phyloP scores from a whole-genome alignment of 2,113 vertebrate genomes.

The Corydoras maculifer region DNA sequence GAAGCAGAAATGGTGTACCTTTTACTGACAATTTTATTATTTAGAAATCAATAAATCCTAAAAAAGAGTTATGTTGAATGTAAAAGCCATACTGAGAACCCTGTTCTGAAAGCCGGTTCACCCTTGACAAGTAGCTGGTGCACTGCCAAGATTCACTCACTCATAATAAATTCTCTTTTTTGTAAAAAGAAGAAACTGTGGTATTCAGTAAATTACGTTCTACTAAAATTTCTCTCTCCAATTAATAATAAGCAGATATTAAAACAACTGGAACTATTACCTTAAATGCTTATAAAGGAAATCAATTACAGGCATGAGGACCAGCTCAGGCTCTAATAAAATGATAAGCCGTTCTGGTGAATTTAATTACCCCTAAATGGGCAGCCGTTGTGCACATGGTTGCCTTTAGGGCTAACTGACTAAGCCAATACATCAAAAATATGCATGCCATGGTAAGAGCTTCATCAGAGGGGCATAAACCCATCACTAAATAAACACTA shows the following conservation, averaged over 20 bases:
- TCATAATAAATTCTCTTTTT: too few species aligned
- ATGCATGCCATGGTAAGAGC: slow-evolving; percentile 23
- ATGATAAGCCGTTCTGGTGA: slow-evolving; percentile 14
- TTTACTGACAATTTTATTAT: too few species aligned
- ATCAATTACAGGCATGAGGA: not conserved
- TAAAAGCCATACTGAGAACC: too few species aligned
- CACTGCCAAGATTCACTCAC: too few species aligned
- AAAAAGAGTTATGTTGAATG: too few species aligned
- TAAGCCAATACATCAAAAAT: slow-evolving; percentile 16
- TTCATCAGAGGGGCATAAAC: slow-evolving; percentile 5
- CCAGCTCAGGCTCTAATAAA: not conserved
- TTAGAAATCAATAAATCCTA: too few species aligned
- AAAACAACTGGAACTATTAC: not conserved
- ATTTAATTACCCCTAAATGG: slow-evolving; percentile 13
- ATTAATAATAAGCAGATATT: slow-evolving; percentile 2
- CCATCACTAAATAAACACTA: slow-evolving; percentile 21
- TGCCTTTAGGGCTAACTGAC: slow-evolving; percentile 10
- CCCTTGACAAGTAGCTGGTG: too few species aligned
- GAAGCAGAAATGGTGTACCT: not conserved
- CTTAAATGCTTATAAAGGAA: not conserved
- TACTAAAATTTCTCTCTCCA: not conserved
- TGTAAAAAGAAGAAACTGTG: too few species aligned
- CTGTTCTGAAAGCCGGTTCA: too few species aligned
- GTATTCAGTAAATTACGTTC: too few species aligned
- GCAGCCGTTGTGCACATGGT: not conserved